A percentile compares a stretch with the other conserved stretches of the same genome.
phyloP scores from a whole-genome alignment of 2,113 vertebrate genomes.

The Elachura formosa region DNA sequence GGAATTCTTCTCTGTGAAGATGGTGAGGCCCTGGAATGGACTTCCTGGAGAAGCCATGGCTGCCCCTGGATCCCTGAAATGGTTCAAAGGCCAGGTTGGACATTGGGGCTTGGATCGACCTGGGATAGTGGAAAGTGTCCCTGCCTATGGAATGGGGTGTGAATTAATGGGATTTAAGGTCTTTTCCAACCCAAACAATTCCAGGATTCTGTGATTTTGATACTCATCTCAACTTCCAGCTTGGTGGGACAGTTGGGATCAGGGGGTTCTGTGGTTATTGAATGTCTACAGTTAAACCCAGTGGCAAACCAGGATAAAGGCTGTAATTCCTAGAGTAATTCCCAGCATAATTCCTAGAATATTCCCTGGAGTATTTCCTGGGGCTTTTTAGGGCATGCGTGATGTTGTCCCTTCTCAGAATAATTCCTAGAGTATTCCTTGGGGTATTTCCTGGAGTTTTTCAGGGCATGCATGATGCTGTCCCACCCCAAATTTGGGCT shows the following conservation, averaged over 20 bases:
- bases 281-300: neutral
- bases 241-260: neutral
- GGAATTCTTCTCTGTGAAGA: neutral
- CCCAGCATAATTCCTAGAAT: fast-evolving
- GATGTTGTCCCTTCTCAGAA: too few species aligned
- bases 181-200: neutral
- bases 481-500: fast-evolving
- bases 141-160: neutral
- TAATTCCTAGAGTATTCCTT: neutral
- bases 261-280: fast-evolving
- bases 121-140: fast-evolving
- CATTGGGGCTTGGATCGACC: fast-evolving
- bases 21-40: neutral
- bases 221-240: neutral
- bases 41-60: neutral
- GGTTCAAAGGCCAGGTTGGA: neutral
- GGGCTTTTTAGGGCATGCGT: too few species aligned
- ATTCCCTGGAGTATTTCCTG: neutral
- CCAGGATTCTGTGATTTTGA: neutral
- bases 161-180: neutral
- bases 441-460: neutral
- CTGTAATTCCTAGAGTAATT: fast-evolving
- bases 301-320: neutral
- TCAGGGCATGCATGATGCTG: neutral
- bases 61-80: neutral